phyloP scores from a whole-genome alignment of 2,113 vertebrate genomes.

The Dipodomys ordii region DNA sequence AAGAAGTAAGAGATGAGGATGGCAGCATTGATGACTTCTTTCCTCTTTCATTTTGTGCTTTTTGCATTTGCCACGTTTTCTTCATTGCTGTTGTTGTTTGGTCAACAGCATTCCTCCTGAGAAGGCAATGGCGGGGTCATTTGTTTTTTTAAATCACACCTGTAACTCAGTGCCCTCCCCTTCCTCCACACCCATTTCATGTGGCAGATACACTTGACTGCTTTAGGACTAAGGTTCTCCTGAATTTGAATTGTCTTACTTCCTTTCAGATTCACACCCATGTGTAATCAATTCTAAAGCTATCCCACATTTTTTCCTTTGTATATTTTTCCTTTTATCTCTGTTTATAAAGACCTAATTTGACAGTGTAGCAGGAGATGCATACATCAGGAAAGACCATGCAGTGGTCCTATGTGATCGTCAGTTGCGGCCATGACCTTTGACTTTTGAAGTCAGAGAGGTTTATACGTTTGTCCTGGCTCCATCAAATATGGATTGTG shows the following conservation, averaged over 20 bases:
- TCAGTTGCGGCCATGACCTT: not conserved
- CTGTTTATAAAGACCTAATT: not conserved
- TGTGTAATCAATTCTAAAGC: not conserved
- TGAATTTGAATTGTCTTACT: slow-evolving; percentile 26
- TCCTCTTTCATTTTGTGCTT: not conserved
- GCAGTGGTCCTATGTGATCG: not conserved
- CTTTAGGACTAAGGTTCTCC: not conserved
- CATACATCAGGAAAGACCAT: not conserved
- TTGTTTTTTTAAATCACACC: not conserved
- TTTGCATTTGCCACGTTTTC: not conserved
- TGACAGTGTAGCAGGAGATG: no score
- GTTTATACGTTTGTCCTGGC: not conserved
- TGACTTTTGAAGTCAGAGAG: slow-evolving; percentile 13
- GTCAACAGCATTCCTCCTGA: not conserved
- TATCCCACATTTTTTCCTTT: not conserved
- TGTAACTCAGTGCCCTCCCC: no score
- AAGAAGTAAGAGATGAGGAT: not conserved
- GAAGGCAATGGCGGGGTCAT: not conserved
- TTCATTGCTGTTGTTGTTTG: not conserved
- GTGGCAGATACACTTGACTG: not conserved
- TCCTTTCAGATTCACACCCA: not conserved
- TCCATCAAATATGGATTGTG: not conserved
- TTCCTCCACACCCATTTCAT: not conserved
- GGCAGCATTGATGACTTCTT: not conserved
- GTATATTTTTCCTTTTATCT: not conserved